These are phyloP conservation scores for Allygus modestus DNA, from an alignment of 2,888 invertebrate genomes.

Conservation along the genomic window DNA sequence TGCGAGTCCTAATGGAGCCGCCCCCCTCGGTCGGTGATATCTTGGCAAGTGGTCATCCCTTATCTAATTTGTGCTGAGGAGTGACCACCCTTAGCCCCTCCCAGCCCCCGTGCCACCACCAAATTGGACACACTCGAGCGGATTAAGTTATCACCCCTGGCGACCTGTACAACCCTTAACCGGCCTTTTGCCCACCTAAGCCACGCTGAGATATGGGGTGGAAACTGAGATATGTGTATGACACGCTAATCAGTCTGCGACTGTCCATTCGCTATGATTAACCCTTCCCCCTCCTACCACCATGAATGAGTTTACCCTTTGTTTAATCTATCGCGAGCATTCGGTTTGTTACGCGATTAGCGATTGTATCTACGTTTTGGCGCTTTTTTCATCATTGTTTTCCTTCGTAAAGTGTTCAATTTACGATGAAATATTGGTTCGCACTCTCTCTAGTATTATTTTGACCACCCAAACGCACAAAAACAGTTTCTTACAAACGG, in stretches of 20 bases:
- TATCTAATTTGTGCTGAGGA: constrained; percentile 65
- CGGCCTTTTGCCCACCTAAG: constrained; percentile 14
- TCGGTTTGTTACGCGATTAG: no score
- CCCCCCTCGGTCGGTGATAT: constrained; percentile 45
- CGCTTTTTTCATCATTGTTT: no score
- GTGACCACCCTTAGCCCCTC: constrained; percentile 41
- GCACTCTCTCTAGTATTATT: no score
- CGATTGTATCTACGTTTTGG: no score
- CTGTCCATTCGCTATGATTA: not conserved
- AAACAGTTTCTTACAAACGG: no score
- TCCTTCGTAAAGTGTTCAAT: no score
- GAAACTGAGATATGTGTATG: constrained; percentile 58
- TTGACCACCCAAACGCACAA: no score
- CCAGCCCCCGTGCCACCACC: constrained; percentile 16
- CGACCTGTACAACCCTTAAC: constrained; percentile 57
- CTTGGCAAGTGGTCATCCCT: constrained; percentile 65
- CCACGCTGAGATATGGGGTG: constrained; percentile 60
- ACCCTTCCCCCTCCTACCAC: not conserved
- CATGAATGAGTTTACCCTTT: not conserved
- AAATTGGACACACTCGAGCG: constrained; percentile 63
- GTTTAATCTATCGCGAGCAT: not conserved
- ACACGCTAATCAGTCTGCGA: constrained; percentile 31
- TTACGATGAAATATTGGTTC: no score
- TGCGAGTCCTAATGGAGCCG: constrained; percentile 61
- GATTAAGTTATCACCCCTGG: constrained; percentile 64